phyloP scores from a whole-genome alignment of 2,113 vertebrate genomes.

The Haplochromis vanheusdeni region DNA sequence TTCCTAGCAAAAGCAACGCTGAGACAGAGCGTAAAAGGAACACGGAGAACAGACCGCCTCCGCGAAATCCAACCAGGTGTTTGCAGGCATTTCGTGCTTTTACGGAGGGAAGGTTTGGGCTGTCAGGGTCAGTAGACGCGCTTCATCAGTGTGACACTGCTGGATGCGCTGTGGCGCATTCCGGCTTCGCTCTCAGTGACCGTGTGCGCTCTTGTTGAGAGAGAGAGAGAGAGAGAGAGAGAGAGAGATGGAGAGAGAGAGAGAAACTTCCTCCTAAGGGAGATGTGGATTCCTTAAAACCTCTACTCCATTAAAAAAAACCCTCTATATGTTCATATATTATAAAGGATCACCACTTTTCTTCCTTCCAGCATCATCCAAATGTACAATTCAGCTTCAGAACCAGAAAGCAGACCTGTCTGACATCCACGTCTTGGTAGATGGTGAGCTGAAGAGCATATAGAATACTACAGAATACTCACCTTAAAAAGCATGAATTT shows the following conservation, averaged over 20 bases:
- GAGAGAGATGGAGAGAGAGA: neutral
- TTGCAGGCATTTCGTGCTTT: neutral
- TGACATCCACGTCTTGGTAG: neutral
- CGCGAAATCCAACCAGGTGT: neutral
- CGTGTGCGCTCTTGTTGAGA: neutral
- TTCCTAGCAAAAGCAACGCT: constrained; percentile 9
- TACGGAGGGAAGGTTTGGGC: neutral
- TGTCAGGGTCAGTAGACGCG: neutral
- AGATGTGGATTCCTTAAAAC: neutral
- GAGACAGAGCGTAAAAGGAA: neutral
- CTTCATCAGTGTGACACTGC: neutral
- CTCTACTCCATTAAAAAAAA: neutral
- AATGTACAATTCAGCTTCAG: neutral
- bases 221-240: neutral
- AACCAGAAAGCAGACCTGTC: neutral
- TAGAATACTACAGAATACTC: neutral
- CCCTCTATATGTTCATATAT: neutral
- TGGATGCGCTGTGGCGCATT: neutral
- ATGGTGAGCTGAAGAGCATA: neutral
- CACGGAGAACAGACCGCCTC: neutral
- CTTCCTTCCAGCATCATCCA: neutral
- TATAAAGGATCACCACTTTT: neutral
- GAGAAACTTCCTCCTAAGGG: neutral
- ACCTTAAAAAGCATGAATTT: neutral
- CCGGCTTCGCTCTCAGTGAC: neutral